These are phyloP conservation scores for Siderastrea siderea DNA, from an alignment of 92 coral and sea anemone species.

Conservation along the genomic window DNA sequence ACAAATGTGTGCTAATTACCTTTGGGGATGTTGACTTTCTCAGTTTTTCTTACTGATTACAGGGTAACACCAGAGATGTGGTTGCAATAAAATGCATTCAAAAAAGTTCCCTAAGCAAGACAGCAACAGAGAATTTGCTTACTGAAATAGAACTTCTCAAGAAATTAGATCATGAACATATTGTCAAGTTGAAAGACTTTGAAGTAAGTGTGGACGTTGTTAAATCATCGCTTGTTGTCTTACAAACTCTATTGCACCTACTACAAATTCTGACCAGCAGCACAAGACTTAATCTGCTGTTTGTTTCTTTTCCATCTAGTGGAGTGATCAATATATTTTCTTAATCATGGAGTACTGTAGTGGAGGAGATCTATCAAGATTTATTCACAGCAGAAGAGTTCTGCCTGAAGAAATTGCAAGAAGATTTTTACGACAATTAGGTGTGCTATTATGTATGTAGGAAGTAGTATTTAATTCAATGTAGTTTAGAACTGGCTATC, in stretches of 20 bases:
- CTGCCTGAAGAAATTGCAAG: constrained; percentile 92
- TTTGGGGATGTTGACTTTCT: background rate
- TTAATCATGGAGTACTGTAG: constrained; percentile 99
- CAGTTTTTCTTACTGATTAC: background rate
- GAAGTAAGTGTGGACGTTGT: constrained; percentile 62
- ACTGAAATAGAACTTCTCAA: constrained; percentile 94
- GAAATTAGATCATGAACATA: constrained; percentile 90
- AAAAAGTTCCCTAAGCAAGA: constrained; percentile 80
- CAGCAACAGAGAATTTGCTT: constrained; percentile 93
- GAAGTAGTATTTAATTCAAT: background rate
- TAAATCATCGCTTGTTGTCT: background rate
- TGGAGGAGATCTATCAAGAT: constrained; percentile 97
- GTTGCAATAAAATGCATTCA: constrained; percentile 97
- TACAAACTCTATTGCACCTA: background rate
- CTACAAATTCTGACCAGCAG: background rate
- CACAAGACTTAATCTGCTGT: no score
- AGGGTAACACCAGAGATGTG: constrained; percentile 96
- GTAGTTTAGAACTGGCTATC: background rate
- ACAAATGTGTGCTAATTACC: background rate
- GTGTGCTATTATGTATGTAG: constrained; percentile 26
- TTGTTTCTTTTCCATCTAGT: constrained; percentile 56
- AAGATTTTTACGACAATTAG: constrained; percentile 90
- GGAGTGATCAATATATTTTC: constrained; percentile 92
- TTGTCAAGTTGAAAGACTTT: constrained; percentile 95
- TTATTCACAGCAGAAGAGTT: constrained; percentile 88